These are phyloP conservation scores for Bombus confusus DNA, from an alignment of 1,140 invertebrate genomes.

Conservation along the genomic window DNA sequence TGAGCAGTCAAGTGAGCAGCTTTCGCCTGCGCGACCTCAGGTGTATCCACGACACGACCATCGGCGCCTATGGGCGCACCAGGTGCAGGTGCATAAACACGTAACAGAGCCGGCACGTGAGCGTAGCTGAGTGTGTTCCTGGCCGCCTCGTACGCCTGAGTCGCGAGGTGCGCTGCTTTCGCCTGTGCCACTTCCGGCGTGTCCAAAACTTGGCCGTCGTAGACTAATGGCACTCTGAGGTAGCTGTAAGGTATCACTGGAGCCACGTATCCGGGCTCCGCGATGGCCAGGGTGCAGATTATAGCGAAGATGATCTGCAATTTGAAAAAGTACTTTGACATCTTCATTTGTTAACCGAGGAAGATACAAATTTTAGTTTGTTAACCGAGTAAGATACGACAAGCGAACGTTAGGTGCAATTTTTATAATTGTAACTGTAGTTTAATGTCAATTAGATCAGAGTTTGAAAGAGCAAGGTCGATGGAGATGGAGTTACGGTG, in stretches of 20 bases:
- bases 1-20: slow-evolving; percentile 84
- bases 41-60: slow-evolving; percentile 84
- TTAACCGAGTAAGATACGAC: background rate
- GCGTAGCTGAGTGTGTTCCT: slow-evolving; percentile 72
- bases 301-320: slow-evolving; percentile 67
- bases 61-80: slow-evolving; percentile 81
- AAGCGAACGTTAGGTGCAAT: no score
- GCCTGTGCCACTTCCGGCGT: slow-evolving; percentile 85
- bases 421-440: no score
- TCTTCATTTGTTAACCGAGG: no score
- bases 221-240: slow-evolving; percentile 24
- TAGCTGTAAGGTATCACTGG: slow-evolving; percentile 24
- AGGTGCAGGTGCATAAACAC: slow-evolving; percentile 53
- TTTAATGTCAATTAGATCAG: no score
- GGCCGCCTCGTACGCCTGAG: slow-evolving; percentile 72
- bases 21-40: slow-evolving; percentile 85
- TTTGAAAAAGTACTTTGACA: background rate
- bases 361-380: background rate
- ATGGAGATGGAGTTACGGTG: no score
- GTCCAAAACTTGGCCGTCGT: slow-evolving; percentile 81
- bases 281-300: slow-evolving; percentile 59
- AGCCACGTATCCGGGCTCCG: slow-evolving; percentile 45
- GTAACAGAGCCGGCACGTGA: slow-evolving; percentile 61
- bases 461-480: no score
- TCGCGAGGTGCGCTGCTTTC: slow-evolving; percentile 82